Evolutionary conservation across 2,113 vertebrate genomes (phyloP).

Genomic region (Eulemur macaco): DNA sequence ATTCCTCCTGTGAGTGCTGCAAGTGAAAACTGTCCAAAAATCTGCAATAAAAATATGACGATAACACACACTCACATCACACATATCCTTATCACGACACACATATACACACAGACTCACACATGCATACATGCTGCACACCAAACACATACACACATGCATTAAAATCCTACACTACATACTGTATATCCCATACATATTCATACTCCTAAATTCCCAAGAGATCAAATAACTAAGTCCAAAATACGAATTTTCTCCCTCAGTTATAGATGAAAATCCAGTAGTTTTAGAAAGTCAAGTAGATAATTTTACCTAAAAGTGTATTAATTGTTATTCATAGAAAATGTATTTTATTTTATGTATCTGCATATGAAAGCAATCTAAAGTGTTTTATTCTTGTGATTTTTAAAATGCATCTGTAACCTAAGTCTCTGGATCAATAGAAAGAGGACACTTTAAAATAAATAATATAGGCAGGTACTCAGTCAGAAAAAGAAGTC

Average conservation of each 20-base stretch:
- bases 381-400: neutral
- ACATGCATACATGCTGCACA: neutral
- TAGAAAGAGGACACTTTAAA: slow-evolving; percentile 41
- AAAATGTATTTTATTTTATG: neutral
- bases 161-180: neutral
- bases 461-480: neutral
- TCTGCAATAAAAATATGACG: neutral
- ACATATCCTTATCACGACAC: neutral
- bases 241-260: neutral
- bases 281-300: neutral
- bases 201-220: neutral
- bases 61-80: neutral
- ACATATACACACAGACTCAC: neutral
- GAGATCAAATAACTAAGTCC: neutral
- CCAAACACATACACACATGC: rapidly evolving
- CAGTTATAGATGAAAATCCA: neutral
- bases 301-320: neutral
- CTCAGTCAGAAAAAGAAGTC: slow-evolving; percentile 53
- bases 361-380: neutral
- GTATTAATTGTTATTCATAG: neutral
- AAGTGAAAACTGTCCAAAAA: neutral
- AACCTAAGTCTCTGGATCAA: slow-evolving; percentile 6
- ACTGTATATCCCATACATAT: neutral
- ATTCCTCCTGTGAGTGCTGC: neutral
- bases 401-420: neutral